Evolutionary conservation across 92 coral and sea anemone species (phyloP).

Genomic region (Zoanthus gigantus): DNA sequence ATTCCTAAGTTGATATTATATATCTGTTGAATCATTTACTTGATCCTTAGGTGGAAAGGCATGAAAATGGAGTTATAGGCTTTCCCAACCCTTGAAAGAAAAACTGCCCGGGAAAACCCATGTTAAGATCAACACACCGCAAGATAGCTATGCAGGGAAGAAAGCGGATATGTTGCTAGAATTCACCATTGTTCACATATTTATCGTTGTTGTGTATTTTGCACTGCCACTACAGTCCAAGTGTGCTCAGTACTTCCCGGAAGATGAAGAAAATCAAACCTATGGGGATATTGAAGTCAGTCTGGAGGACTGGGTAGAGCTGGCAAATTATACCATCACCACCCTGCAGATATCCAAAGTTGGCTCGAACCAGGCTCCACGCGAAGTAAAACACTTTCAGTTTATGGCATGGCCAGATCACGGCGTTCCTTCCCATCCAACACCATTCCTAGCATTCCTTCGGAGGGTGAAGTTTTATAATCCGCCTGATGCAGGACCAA

Average conservation of each 20-base stretch:
- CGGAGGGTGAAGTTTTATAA: conserved; percentile 91
- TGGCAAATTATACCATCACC: conserved; percentile 90
- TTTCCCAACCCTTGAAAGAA: too few relatives aligned
- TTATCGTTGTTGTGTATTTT: not conserved
- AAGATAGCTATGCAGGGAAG: too few relatives aligned
- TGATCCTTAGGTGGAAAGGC: too few relatives aligned
- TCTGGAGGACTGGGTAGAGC: conserved; percentile 88
- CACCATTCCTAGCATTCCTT: conserved; percentile 92
- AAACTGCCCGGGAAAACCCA: too few relatives aligned
- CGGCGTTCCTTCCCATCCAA: conserved; percentile 90
- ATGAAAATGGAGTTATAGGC: too few relatives aligned
- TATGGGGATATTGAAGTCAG: conserved; percentile 90
- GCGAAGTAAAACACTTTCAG: conserved; percentile 96
- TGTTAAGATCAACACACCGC: too few relatives aligned
- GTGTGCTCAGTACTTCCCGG: conserved; percentile 96
- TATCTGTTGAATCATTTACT: too few relatives aligned
- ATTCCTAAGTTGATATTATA: too few relatives aligned
- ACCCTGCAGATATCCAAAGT: conserved; percentile 91
- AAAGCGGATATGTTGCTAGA: not conserved
- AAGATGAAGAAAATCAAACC: conserved; percentile 71
- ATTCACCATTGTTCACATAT: not conserved
- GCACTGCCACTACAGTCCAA: conserved; percentile 61
- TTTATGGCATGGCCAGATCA: conserved; percentile 99
- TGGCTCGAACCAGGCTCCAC: conserved; percentile 50
- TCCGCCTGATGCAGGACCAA: conserved; percentile 95